phyloP scores from a whole-genome alignment of 2,888 invertebrate genomes.

The Philopedon plagiatum region DNA sequence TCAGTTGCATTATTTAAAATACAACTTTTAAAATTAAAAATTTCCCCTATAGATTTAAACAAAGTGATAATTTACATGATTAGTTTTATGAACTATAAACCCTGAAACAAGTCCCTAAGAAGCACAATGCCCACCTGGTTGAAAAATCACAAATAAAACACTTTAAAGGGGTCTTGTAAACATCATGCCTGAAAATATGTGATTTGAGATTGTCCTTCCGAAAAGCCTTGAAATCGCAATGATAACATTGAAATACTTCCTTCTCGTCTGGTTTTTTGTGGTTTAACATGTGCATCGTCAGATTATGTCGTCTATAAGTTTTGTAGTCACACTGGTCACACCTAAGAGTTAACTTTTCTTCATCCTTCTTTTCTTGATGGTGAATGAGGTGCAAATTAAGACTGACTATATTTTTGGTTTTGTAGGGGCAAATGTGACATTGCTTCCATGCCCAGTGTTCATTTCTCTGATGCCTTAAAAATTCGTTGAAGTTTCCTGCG shows the following conservation, averaged over 20 bases:
- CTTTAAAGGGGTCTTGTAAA: background rate
- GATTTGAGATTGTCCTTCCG: constrained; percentile 11
- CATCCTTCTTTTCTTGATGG: background rate
- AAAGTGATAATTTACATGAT: too few species aligned
- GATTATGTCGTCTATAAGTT: background rate
- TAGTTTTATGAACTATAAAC: too few species aligned
- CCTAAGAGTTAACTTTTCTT: background rate
- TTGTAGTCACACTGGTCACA: constrained; percentile 14
- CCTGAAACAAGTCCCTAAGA: too few species aligned
- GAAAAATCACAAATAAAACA: constrained; percentile 6
- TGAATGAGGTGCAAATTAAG: background rate
- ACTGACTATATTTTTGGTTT: too few species aligned
- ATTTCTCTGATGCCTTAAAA: background rate
- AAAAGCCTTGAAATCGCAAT: constrained; percentile 5
- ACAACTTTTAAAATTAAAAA: too few species aligned
- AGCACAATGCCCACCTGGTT: background rate
- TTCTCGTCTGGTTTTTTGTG: constrained; percentile 8
- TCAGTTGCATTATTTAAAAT: too few species aligned
- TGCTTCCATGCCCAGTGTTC: background rate
- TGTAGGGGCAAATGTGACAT: background rate
- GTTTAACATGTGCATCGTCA: background rate
- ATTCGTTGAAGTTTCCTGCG: background rate
- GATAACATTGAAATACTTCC: background rate
- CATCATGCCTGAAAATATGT: background rate
- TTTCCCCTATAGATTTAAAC: too few species aligned